Evolutionary conservation across 1,140 invertebrate genomes (phyloP), one percentile per base, ranked within the genome.

Genomic region (Drusus annulatus): DNA sequence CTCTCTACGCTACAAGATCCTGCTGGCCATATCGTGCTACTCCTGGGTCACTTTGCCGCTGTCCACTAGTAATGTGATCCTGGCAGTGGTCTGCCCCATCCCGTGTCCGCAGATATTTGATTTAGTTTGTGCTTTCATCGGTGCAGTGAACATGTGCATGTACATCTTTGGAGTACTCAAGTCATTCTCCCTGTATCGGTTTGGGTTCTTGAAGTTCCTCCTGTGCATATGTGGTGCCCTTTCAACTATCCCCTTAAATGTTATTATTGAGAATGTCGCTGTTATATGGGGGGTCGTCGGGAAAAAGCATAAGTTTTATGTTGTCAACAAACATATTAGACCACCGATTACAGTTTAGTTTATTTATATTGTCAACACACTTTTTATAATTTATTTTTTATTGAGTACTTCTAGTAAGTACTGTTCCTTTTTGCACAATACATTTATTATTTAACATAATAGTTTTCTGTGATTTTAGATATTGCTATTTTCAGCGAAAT

Each of bases 21-120:
- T 98, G 45, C 88, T 99, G 62, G 93, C 92, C 19, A 93, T 98
- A 80, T 97, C 97, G 15, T 95, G 98, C 85, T 98, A 99, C 84
- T 97, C 97, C 0, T 99, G 98, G 98, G 93, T 97, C 0, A 98
- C 97, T 0, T 91, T 99, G 91, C 98, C 98, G 0, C 87, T 99
- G 0, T 96, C 95, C 31, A 95, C 96, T 13, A 96, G 96, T 13
- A 98, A 98, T 87, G 92, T 98, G 15, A 87, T 98, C 25, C 89
- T 98, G 69, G 95, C 95, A 2, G 92, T 92, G 2, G 86, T 97
- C 5, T 98, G 93, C 89, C 97, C 98, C 0, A 95, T 99, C 83
- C 95, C 95, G 0, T 96, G 96, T 87, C 94, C 95, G 68, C 92
- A 93, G 74, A 60, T 94, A 36, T 92, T 98, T 79, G 96, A 98